phyloP scores from a whole-genome alignment of 1,140 invertebrate species.

The Magallana gigas region DNA sequence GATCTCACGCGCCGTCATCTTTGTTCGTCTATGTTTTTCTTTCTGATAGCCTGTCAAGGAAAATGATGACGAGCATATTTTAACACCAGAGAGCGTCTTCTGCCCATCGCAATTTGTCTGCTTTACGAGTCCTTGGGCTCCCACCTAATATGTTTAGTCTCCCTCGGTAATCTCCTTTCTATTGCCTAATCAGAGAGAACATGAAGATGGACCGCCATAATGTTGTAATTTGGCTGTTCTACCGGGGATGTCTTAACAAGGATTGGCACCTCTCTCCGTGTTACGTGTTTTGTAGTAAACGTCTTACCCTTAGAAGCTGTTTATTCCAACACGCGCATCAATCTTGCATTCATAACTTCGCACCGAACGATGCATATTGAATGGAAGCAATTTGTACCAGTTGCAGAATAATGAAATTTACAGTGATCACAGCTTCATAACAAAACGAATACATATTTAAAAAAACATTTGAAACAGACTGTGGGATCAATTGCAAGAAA shows the following conservation, averaged over 20 bases:
- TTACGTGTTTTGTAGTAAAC: conserved; percentile 44
- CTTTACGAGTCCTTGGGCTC: background rate
- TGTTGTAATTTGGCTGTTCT: conserved; percentile 20
- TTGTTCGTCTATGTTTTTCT: background rate
- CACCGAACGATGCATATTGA: conserved; percentile 45
- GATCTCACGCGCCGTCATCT: no score
- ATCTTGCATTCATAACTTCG: conserved; percentile 56
- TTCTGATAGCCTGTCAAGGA: conserved; percentile 14
- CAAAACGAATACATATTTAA: background rate
- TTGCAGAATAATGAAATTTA: conserved; percentile 34
- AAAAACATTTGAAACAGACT: background rate
- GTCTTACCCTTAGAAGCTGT: conserved; percentile 47
- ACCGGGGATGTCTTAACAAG: background rate
- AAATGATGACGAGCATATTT: conserved; percentile 35
- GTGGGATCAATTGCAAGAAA: background rate
- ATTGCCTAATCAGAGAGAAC: conserved; percentile 7
- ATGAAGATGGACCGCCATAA: conserved; percentile 16
- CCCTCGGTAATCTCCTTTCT: conserved; percentile 6
- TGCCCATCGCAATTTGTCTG: conserved; percentile 12
- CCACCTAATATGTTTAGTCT: conserved; percentile 4
- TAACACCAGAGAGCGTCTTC: background rate
- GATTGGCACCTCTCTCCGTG: conserved; percentile 46
- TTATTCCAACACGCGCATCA: conserved; percentile 45
- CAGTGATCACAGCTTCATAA: background rate
- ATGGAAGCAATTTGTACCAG: conserved; percentile 33